These are phyloP conservation scores for Gopherus flavomarginatus DNA, from an alignment of 2,113 vertebrate species.

Conservation along the genomic window DNA sequence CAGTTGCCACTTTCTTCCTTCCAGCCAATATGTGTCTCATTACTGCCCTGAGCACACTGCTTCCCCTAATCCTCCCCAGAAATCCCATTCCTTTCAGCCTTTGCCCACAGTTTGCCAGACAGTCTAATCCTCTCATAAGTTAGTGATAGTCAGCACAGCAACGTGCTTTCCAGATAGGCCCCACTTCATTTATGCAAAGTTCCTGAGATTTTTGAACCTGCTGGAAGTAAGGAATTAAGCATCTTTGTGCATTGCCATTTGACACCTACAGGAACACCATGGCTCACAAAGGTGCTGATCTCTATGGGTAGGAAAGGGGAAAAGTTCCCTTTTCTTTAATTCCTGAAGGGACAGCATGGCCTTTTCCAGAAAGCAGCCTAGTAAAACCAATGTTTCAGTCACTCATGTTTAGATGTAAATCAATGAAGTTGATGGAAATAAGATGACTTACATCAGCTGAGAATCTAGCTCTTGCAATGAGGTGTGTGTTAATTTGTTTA, in stretches of 20 bases:
- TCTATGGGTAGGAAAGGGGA: background rate
- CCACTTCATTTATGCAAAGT: background rate
- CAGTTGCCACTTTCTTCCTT: no score
- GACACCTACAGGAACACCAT: background rate
- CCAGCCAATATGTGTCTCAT: no score
- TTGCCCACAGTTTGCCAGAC: no score
- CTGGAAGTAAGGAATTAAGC: background rate
- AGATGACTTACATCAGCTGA: background rate
- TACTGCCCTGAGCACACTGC: no score
- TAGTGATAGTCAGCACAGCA: no score
- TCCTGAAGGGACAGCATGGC: background rate
- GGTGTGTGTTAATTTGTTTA: background rate
- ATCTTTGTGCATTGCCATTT: background rate
- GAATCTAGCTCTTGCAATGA: background rate
- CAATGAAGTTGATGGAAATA: background rate
- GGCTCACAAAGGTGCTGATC: background rate
- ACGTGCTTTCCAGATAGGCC: no score
- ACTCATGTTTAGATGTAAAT: background rate
- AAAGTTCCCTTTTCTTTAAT: background rate
- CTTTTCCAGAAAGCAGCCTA: background rate
- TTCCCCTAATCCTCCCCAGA: no score
- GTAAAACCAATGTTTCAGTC: background rate
- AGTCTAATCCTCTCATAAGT: no score
- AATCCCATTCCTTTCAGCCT: no score
- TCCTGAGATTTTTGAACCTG: background rate